Evolutionary conservation across 2,113 vertebrate species (phyloP).

Genomic region (Sander lucioperca): DNA sequence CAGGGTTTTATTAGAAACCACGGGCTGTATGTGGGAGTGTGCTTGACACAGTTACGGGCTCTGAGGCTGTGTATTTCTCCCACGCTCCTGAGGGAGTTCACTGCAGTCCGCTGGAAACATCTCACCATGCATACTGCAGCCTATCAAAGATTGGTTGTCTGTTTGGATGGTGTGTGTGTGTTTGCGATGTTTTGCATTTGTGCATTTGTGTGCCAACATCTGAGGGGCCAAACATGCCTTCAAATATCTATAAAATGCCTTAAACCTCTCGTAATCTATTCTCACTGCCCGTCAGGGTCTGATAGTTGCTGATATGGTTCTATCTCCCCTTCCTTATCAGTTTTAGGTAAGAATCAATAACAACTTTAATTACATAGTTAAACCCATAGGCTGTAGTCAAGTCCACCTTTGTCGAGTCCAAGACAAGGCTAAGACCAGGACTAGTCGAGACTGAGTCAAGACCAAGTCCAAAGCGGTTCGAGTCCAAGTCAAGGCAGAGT

Average conservation of each 20-base stretch:
- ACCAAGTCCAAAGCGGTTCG: too few species aligned
- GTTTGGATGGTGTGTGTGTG: conserved; percentile 24
- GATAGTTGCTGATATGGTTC: not conserved
- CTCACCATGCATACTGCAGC: conserved; percentile 35
- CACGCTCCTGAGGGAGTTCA: conserved; percentile 69
- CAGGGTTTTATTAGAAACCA: conserved; percentile 61
- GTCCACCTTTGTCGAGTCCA: too few species aligned
- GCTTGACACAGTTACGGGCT: conserved; percentile 70
- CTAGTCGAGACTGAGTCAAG: too few species aligned
- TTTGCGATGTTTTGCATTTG: not conserved
- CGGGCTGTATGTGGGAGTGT: conserved; percentile 71
- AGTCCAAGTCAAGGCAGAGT: too few species aligned
- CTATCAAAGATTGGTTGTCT: conserved; percentile 28
- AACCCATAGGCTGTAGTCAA: too few species aligned
- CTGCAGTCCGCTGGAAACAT: conserved; percentile 62
- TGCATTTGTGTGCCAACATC: conserved; percentile 27
- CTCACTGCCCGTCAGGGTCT: not conserved
- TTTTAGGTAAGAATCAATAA: too few species aligned
- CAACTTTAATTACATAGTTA: not conserved
- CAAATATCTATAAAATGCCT: conserved; percentile 7
- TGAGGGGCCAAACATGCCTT: not conserved
- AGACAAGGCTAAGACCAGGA: too few species aligned
- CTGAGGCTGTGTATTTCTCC: conserved; percentile 73
- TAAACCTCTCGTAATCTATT: not conserved
- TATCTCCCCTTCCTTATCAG: not conserved